Evolutionary conservation across 2,113 vertebrate species (phyloP).

Genomic region (Sylvia atricapilla): DNA sequence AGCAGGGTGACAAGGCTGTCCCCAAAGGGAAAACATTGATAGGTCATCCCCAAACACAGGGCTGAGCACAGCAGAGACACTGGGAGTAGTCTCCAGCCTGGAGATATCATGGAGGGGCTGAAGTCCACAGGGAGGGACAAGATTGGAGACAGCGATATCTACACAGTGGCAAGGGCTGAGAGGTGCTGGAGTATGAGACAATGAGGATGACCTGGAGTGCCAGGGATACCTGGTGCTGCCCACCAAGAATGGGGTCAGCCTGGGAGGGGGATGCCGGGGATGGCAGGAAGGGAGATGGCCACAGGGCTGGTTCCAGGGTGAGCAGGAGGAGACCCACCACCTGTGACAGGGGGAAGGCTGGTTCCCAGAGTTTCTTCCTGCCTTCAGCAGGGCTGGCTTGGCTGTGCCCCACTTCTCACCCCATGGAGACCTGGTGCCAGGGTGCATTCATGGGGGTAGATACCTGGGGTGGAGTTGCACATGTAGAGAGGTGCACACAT

Average conservation of each 20-base stretch:
- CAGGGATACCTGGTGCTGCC: not conserved
- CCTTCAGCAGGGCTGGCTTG: fast-evolving
- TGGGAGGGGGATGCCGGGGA: not conserved
- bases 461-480: not conserved
- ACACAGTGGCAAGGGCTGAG: not conserved
- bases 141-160: not conserved
- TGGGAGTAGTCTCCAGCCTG: fast-evolving
- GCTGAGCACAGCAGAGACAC: not conserved
- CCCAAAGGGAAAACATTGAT: not conserved
- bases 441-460: fast-evolving
- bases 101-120: not conserved
- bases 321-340: not conserved
- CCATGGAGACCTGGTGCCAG: fast-evolving
- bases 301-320: not conserved
- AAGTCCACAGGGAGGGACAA: not conserved
- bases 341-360: fast-evolving
- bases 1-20: not conserved
- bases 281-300: not conserved
- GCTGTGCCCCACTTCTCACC: not conserved
- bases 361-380: not conserved
- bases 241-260: no score
- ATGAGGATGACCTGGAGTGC: not conserved
- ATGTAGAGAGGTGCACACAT: not conserved
- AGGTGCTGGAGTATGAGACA: not conserved
- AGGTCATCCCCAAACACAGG: not conserved